phyloP scores from a whole-genome alignment of 2,113 vertebrate genomes.

The Cnemophilus loriae region DNA sequence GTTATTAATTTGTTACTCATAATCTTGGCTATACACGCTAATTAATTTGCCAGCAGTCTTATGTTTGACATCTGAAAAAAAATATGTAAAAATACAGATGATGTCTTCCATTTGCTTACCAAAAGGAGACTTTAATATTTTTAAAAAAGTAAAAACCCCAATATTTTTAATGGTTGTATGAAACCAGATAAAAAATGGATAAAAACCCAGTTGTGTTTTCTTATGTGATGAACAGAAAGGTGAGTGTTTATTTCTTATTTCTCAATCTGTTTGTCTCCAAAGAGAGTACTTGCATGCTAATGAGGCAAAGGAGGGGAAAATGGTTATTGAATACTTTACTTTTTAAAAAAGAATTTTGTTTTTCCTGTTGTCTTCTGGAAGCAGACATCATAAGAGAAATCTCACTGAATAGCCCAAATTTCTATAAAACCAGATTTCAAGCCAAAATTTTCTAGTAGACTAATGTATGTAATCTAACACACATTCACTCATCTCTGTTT shows the following conservation, averaged over 20 bases:
- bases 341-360: background rate
- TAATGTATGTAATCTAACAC: background rate
- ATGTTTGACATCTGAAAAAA: background rate
- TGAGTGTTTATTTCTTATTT: background rate
- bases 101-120: background rate
- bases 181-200: background rate
- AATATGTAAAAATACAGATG: background rate
- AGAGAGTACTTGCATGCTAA: background rate
- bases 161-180: background rate
- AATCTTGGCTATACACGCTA: background rate
- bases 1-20: background rate
- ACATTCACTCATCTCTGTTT: background rate
- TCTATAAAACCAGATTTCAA: background rate
- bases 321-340: background rate
- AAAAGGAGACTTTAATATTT: background rate
- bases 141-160: background rate
- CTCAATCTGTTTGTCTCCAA: background rate
- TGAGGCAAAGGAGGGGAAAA: background rate
- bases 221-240: background rate
- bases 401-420: background rate
- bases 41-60: background rate
- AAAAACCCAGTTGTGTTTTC: background rate
- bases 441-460: background rate
- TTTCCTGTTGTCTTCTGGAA: background rate
- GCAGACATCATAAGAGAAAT: background rate